Evolutionary conservation across 2,888 invertebrate genomes (phyloP), one percentile per base, ranked within the genome.

Genomic region (Drosophila putrida): DNA sequence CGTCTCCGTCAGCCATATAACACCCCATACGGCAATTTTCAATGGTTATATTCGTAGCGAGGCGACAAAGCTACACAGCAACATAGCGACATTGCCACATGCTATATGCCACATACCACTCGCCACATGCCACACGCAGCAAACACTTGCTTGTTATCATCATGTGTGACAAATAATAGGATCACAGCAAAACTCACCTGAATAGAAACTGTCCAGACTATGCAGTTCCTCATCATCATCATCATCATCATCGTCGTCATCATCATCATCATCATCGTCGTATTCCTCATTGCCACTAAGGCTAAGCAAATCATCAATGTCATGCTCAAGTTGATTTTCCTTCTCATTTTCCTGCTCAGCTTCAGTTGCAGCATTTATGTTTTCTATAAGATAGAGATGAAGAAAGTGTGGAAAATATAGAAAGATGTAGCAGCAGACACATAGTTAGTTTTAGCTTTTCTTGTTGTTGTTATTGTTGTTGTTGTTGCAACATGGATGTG

Each of bases 11-110:
- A 57, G 90, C 88, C 92, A 91, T 91, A 92, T 92, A 91, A 91
- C 92, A 92, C 92, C 92, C 92, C 75, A 83, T 91, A 92, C 92
- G 88, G 89, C 90, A 91, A 92, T 62, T 92, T 92, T 90, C 92
- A 89, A 90, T 91, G 90, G 84, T 86, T 90, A 88, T 90, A 1
- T 20, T 20, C 20, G 20, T 20, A 80, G 81, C 88, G 83, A 58
- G n/a, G 51, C 57, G 53, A 71, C 61, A 20, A 20, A 20, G 20
- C 20, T 20, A 28, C 59, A 59, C 39, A 27, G 49, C 15, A 8
- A 53, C 9, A 44, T 11, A 5, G 31, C 15, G 38, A 41, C 33
- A 1, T 28, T 33, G 20, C 25, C 57, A 44, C 33, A 36, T 36
- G 13, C 6, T 28, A 28, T 5, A 6, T 6, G 28, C 28, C 28